These are phyloP conservation scores for Sepioteuthis lessoniana DNA, from an alignment of 2,888 invertebrate species.

Conservation along the genomic window DNA sequence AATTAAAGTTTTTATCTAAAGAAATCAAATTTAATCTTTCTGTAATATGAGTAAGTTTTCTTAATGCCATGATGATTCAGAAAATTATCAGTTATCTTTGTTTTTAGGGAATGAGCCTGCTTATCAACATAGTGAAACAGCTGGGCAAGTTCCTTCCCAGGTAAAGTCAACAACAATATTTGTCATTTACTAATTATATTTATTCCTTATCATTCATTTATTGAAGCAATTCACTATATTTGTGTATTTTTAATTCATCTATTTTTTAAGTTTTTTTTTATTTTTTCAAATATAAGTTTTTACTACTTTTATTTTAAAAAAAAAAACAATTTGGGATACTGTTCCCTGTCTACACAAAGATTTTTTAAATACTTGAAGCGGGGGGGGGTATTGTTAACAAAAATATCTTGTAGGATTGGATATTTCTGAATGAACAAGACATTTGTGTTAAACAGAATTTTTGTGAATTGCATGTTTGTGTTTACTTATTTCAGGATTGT, in stretches of 20 bases:
- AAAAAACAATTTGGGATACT: background rate
- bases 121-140: conserved; percentile 34
- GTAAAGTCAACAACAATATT: background rate
- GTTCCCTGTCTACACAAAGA: background rate
- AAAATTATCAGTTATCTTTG: background rate
- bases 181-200: background rate
- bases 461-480: background rate
- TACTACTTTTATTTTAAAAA: background rate
- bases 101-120: conserved; percentile 40
- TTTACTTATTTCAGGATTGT: background rate
- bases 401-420: background rate
- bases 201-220: background rate
- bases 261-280: too few species aligned
- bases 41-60: too few species aligned
- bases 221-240: background rate
- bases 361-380: background rate
- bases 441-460: background rate
- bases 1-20: too few species aligned
- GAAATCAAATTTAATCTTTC: too few species aligned
- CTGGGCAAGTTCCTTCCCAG: conserved; percentile 43
- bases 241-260: background rate
- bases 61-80: background rate
- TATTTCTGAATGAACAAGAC: background rate
- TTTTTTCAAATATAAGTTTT: background rate
- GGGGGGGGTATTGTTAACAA: too few species aligned